Percentiles rank a stretch among this genome's conserved stretches.
Evolutionary conservation across 2,888 invertebrate genomes (phyloP).

Genomic region (Pimpla rufipes): DNA sequence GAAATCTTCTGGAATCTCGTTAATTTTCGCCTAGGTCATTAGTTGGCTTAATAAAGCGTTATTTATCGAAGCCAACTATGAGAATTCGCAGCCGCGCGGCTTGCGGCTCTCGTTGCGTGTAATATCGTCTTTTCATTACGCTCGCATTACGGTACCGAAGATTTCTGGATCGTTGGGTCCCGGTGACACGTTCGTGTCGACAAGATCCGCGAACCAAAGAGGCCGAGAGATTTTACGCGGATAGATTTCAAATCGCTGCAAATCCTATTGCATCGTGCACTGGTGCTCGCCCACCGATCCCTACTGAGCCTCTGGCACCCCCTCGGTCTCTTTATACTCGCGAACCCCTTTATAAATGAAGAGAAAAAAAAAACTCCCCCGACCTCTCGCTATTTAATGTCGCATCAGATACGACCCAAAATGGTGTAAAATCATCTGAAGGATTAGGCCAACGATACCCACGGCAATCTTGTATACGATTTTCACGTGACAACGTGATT

Average conservation of each 20-base stretch:
- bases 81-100: slow-evolving; percentile 20
- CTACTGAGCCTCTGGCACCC: slow-evolving; percentile 50
- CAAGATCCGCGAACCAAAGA: slow-evolving; percentile 40
- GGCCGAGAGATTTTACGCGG: slow-evolving; percentile 81
- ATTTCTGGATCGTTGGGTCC: slow-evolving; percentile 30
- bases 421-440: slow-evolving; percentile 80
- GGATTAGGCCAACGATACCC: slow-evolving; percentile 69
- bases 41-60: slow-evolving; percentile 78
- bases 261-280: slow-evolving; percentile 83
- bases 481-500: slow-evolving; percentile 19
- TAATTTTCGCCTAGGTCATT: slow-evolving; percentile 77
- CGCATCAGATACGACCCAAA: slow-evolving; percentile 78
- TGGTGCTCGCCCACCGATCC: slow-evolving; percentile 76
- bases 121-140: slow-evolving; percentile 17
- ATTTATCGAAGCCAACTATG: slow-evolving; percentile 74
- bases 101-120: not conserved
- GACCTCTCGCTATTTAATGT: slow-evolving; percentile 76
- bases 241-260: slow-evolving; percentile 83
- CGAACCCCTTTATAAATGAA: slow-evolving; percentile 67
- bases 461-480: slow-evolving; percentile 16
- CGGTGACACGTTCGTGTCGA: slow-evolving; percentile 32
- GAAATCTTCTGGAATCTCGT: slow-evolving; percentile 68
- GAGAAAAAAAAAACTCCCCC: slow-evolving; percentile 67
- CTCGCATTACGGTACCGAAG: not conserved
- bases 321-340: slow-evolving; percentile 54